Evolutionary conservation across 2,113 vertebrate genomes (phyloP), one percentile per base, ranked within the genome.

Genomic region (Pongo abelii): DNA sequence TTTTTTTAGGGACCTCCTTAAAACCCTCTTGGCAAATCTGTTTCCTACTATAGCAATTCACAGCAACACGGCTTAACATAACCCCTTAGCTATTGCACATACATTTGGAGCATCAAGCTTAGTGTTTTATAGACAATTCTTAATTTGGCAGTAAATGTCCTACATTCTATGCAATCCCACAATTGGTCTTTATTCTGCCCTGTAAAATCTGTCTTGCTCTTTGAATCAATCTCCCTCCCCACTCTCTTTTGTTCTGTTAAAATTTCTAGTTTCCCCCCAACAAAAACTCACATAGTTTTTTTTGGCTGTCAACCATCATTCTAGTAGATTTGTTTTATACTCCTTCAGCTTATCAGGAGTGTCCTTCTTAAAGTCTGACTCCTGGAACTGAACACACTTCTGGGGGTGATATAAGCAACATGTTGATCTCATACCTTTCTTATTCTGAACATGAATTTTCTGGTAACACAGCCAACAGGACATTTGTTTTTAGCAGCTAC

Each of bases 361-460:
- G 18, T 57, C 27, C 27, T 75, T 79, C 83, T 27, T 43, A 84
- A 52, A 91, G 17, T 38, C 74, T 48, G 52, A 25, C 12, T 18
- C 17, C 50, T 32, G 23, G 23, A 77, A 16, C 35, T 59, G 27
- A 72, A 50, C 6, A 32, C 5, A 3, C 40, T 79, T 75, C 69
- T 61, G 12, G 48, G 59, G 46, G 32, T 30, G 43, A 22, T 13
- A 3, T 40, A 38, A 61, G 70, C 40, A 93, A 3, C 12, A 67
- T 2, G 8, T 38, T 18, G 11, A 8, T 43, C 17, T 92, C 8
- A 4, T 30, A 46, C n/a, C 35, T 59, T 23, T 8, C 25, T 88
- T 32, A 12, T 43, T 75, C 9, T 55, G 52, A 38, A 94, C 32
- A 75, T 52, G 40, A 77, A 83, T 95, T 92, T 94, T 92, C 91